Percentiles rank a stretch among this genome's conserved stretches.
phyloP scores from a whole-genome alignment of 2,797 vertebrate genomes.

The Craterocephalus amniculus region DNA sequence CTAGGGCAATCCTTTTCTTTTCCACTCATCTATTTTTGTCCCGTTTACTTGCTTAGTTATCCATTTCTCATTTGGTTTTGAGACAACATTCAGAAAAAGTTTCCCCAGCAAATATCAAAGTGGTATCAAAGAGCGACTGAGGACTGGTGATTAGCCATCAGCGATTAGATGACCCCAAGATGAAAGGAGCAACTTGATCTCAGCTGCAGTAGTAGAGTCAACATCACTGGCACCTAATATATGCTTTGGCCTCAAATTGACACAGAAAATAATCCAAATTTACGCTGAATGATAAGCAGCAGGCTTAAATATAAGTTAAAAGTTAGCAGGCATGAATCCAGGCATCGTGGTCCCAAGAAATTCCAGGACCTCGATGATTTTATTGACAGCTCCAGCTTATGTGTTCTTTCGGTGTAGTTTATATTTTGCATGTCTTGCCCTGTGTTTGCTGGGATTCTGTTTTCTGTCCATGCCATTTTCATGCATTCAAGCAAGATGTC shows the following conservation, averaged over 20 bases:
- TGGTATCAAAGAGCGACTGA: conserved; percentile 54
- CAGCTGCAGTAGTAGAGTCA: conserved; percentile 49
- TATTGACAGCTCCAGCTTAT: conserved; percentile 21
- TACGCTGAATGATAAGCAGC: conserved; percentile 47
- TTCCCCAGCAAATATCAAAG: conserved; percentile 52
- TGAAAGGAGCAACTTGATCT: conserved; percentile 53
- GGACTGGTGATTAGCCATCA: conserved; percentile 66
- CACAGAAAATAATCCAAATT: conserved; percentile 45
- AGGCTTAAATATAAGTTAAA: conserved; percentile 26
- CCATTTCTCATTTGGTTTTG: conserved; percentile 38
- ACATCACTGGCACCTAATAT: conserved; percentile 32
- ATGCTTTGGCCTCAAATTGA: conserved; percentile 51
- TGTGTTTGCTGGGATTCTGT: conserved; percentile 7
- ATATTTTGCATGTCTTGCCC: conserved; percentile 10
- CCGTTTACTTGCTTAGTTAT: conserved; percentile 37
- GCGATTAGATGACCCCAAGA: conserved; percentile 64
- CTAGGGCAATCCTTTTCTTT: conserved; percentile 65
- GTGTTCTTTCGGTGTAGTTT: conserved; percentile 12
- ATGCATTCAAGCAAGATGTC: neutral
- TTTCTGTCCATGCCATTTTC: conserved; percentile 19
- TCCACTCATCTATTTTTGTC: conserved; percentile 9
- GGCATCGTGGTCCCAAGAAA: conserved; percentile 12
- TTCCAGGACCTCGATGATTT: conserved; percentile 27
- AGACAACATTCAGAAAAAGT: conserved; percentile 47
- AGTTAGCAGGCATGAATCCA: conserved; percentile 26